These are phyloP conservation scores for Brachypterus glaber DNA, from an alignment of 2,888 invertebrate species.

Conservation along the genomic window DNA sequence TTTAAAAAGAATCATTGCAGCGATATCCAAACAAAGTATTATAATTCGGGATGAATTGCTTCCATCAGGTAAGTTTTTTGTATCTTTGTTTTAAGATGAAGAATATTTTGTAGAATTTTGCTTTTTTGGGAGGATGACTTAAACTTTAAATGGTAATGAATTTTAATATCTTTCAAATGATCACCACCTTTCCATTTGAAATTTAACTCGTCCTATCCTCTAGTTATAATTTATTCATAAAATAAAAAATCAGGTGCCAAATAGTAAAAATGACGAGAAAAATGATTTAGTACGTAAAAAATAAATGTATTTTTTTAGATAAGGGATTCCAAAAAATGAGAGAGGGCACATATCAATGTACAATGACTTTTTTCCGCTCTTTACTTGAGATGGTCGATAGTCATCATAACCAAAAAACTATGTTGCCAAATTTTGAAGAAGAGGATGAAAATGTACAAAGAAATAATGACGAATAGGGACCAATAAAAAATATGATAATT, in stretches of 20 bases:
- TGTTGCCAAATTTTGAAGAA: not conserved
- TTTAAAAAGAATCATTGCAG: conserved; percentile 54
- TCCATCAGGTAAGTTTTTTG: conserved; percentile 39
- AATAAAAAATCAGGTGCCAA: too few species aligned
- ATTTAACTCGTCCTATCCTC: not conserved
- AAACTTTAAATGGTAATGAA: too few species aligned
- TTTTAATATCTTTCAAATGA: too few species aligned
- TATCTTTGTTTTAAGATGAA: too few species aligned
- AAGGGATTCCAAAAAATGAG: conserved; percentile 45
- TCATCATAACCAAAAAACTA: conserved; percentile 32
- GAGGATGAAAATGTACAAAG: not conserved
- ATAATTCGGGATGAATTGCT: conserved; percentile 39
- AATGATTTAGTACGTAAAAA: too few species aligned
- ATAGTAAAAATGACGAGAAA: too few species aligned
- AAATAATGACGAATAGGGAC: too few species aligned
- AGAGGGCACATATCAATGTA: conserved; percentile 49
- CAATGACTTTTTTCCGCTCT: conserved; percentile 45
- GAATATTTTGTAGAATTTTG: too few species aligned
- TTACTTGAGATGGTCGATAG: conserved; percentile 45
- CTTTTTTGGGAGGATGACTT: too few species aligned
- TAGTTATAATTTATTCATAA: not conserved
- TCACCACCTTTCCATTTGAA: too few species aligned
- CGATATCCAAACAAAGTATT: conserved; percentile 58
- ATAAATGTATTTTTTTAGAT: conserved; percentile 23
- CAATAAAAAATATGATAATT: too few species aligned